A percentile compares a stretch with the other conserved stretches of the same genome.
Conservation (phyloP, 2,797 vertebrate genomes). For the Mareca strepera region DNA sequence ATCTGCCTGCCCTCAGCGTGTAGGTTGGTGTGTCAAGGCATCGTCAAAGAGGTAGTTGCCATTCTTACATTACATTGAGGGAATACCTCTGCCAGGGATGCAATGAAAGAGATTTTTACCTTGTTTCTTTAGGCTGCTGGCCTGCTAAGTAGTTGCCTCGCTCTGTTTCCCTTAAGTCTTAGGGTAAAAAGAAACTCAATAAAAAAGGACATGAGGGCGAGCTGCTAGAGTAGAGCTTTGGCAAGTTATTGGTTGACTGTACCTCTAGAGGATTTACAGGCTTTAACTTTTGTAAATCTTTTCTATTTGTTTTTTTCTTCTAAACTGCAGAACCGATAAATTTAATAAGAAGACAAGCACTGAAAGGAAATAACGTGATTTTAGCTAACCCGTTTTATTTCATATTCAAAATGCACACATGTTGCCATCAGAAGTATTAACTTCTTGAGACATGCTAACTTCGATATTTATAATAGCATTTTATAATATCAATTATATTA, state of each 20-base stretch:
- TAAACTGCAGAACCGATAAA: not conserved
- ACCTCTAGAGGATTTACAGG: not conserved
- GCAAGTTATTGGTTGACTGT: not conserved
- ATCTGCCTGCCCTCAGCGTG: not conserved
- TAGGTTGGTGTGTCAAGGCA: not conserved
- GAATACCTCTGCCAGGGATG: not conserved
- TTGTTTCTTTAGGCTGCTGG: not conserved
- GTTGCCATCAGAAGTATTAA: not conserved
- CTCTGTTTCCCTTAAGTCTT: not conserved
- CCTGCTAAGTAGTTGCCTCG: not conserved
- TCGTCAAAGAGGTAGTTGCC: not conserved
- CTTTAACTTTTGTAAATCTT: not conserved
- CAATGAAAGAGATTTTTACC: not conserved
- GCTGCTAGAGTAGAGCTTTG: not conserved
- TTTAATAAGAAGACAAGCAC: not conserved
- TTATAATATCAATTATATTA: no score
- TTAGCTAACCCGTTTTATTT: not conserved
- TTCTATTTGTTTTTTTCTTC: not conserved
- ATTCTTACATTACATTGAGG: not conserved
- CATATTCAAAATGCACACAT: not conserved
- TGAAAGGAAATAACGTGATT: not conserved
- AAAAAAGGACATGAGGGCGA: not conserved
- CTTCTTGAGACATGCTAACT: not conserved
- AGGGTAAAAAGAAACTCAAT: not conserved
- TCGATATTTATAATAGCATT: not conserved